Percentiles rank a stretch among this genome's conserved stretches.
These are phyloP conservation scores for Heliocidaris tuberculata DNA, from an alignment of 35 echinoderm and acorn worm genomes.

Conservation along the genomic window DNA sequence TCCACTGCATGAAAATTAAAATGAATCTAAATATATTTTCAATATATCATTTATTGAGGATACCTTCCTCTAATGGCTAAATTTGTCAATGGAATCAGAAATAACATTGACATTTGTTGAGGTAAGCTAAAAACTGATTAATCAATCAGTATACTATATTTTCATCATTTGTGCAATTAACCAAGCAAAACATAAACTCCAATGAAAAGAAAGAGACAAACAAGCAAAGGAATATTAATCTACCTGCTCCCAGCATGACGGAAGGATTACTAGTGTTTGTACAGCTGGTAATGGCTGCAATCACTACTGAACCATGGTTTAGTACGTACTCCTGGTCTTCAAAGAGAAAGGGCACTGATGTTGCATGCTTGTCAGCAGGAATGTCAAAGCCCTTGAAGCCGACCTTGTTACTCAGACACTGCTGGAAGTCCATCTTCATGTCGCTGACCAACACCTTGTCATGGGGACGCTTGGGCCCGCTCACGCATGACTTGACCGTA, in stretches of 20 bases:
- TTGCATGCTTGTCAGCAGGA: conserved; percentile 68
- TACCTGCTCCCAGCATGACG: conserved; percentile 97
- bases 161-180: background rate
- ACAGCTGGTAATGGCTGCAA: conserved; percentile 98
- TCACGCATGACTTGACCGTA: conserved; percentile 83
- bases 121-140: background rate
- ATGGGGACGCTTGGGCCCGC: conserved; percentile 98
- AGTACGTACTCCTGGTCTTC: conserved; percentile 76
- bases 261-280: conserved; percentile 99
- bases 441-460: conserved; percentile 84
- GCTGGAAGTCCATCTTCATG: conserved; percentile 94
- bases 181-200: background rate
- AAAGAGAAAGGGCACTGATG: conserved; percentile 75
- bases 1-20: background rate
- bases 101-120: background rate
- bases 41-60: background rate
- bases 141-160: too few relatives aligned
- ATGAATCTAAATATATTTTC: background rate
- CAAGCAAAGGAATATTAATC: background rate
- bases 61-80: background rate
- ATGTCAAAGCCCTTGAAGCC: conserved; percentile 97
- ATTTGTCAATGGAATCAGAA: background rate
- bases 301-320: conserved; percentile 94
- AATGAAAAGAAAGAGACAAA: background rate
- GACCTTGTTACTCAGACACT: conserved; percentile 87